These are phyloP conservation scores for Hapalemur alaotrensis DNA, from an alignment of 2,797 vertebrate species.

Conservation along the genomic window DNA sequence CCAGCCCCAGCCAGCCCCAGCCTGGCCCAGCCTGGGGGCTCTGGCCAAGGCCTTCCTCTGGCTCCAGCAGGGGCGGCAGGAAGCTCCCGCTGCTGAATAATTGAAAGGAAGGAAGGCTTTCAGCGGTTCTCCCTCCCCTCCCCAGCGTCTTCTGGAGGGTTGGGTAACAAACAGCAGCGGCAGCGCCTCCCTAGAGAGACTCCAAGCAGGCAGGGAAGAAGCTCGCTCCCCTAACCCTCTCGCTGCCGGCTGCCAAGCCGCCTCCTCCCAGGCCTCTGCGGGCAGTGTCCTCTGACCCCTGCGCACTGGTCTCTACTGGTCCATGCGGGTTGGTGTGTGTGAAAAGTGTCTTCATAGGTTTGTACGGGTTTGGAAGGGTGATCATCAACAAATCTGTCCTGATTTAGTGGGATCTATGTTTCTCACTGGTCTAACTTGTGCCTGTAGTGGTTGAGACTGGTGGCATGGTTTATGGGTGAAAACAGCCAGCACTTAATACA, in stretches of 20 bases:
- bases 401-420: background rate
- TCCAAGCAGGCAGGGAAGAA: constrained; percentile 38
- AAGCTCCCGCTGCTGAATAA: constrained; percentile 75
- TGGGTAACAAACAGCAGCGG: constrained; percentile 69
- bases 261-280: background rate
- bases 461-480: background rate
- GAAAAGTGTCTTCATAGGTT: background rate
- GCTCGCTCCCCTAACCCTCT: background rate
- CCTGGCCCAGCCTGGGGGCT: background rate
- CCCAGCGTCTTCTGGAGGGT: constrained; percentile 52
- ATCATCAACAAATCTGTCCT: background rate
- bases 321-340: background rate
- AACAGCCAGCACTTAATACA: background rate
- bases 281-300: background rate
- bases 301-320: background rate
- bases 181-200: constrained; percentile 51
- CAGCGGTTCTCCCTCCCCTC: constrained; percentile 19
- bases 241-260: background rate
- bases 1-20: background rate
- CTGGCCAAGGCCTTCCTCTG: background rate
- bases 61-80: constrained; percentile 45
- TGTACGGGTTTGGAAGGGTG: background rate
- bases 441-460: background rate
- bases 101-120: constrained; percentile 71
- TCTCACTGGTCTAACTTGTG: background rate